These are phyloP conservation scores for Ailurus styani DNA, from an alignment of 2,113 vertebrate genomes.

Conservation along the genomic window DNA sequence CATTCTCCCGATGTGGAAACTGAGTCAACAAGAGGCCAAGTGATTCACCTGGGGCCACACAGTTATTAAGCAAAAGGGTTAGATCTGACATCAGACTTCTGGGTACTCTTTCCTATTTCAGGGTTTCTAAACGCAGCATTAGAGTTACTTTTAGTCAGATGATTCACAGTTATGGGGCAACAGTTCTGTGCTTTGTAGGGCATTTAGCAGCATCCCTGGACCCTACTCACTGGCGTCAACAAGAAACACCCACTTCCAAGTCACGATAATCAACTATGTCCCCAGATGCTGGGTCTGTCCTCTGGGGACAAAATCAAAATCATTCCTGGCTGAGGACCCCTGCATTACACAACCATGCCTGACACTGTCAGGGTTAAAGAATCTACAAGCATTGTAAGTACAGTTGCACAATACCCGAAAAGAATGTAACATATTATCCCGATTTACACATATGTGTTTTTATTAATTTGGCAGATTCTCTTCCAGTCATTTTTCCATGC, in stretches of 20 bases:
- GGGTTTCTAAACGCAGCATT: neutral
- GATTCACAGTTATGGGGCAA: accelerated
- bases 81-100: neutral
- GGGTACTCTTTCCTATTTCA: accelerated
- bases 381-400: accelerated
- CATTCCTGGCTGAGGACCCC: neutral
- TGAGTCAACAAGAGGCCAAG: neutral
- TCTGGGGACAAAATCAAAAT: too few species aligned
- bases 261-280: too few species aligned
- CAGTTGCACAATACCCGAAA: neutral
- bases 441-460: neutral
- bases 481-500: neutral
- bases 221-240: neutral
- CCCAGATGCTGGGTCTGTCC: neutral
- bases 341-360: accelerated
- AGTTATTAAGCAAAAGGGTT: too few species aligned
- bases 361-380: accelerated
- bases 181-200: neutral
- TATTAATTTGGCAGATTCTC: neutral
- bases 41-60: too few species aligned
- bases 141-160: too few species aligned
- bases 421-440: neutral
- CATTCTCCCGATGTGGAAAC: neutral
- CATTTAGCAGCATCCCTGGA: neutral
- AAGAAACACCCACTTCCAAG: neutral